Conservation (phyloP, 2,888 invertebrate genomes). For the Electrophaes corylata region DNA sequence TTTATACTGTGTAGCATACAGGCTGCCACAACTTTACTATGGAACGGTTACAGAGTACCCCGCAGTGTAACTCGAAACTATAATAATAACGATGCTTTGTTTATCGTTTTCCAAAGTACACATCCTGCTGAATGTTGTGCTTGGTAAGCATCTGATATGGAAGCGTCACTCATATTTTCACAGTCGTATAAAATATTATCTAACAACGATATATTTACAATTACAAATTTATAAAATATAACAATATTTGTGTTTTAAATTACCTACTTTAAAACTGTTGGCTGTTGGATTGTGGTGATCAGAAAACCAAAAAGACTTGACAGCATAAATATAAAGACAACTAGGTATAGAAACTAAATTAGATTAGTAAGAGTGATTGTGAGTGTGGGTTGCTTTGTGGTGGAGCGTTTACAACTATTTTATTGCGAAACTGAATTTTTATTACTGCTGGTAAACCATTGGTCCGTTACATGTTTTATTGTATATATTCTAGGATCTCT, state of each 20-base stretch:
- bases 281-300: no score
- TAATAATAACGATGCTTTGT: no score
- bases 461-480: not conserved
- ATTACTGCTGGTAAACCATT: not conserved
- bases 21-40: no score
- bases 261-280: not conserved
- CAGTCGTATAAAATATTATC: conserved; percentile 27
- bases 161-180: conserved; percentile 32
- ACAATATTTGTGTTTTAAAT: conserved; percentile 12
- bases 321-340: no score
- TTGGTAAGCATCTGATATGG: conserved; percentile 41
- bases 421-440: conserved; percentile 16
- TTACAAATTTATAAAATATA: conserved; percentile 21
- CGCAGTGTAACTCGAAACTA: no score
- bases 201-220: conserved; percentile 14
- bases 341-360: not conserved
- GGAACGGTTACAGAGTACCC: no score
- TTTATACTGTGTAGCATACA: no score
- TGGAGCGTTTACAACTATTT: conserved; percentile 11
- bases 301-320: no score
- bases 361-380: not conserved
- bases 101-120: no score
- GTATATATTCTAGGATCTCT: not conserved
- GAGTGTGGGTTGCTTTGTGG: not conserved
- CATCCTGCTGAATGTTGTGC: conserved; percentile 50